Percentiles rank a stretch among this genome's conserved stretches.
phyloP scores from a whole-genome alignment of 1,140 invertebrate species.

The Pseudoatta argentina region DNA sequence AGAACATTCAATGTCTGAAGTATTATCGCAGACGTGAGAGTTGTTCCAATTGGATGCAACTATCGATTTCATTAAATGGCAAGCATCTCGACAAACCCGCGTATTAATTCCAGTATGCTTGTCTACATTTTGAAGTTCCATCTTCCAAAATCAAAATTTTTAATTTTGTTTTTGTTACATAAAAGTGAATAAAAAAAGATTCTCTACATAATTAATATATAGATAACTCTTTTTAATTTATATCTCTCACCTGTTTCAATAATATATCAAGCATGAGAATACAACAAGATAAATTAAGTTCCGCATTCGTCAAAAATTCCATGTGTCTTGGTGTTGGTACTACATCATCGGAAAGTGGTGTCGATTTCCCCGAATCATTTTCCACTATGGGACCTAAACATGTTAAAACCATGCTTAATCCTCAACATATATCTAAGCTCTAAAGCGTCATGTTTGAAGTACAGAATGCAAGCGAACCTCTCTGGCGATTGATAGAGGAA shows the following conservation, averaged over 20 bases:
- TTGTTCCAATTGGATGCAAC: constrained; percentile 92
- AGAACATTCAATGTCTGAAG: constrained; percentile 91
- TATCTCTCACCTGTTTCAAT: constrained; percentile 93
- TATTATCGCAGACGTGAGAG: constrained; percentile 89
- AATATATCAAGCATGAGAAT: constrained; percentile 98
- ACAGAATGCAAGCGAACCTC: too few species aligned
- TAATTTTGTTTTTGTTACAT: background rate
- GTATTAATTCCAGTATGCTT: constrained; percentile 93
- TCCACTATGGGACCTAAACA: constrained; percentile 88
- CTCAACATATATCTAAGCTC: too few species aligned
- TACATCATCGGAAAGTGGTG: constrained; percentile 91
- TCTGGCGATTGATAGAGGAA: too few species aligned
- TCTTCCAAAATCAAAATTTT: constrained; percentile 85
- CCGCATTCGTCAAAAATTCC: constrained; percentile 89
- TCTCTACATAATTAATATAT: background rate
- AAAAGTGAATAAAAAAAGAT: background rate
- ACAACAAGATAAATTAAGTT: constrained; percentile 95
- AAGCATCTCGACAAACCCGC: constrained; percentile 91
- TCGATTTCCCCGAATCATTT: constrained; percentile 90
- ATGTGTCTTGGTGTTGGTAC: constrained; percentile 87
- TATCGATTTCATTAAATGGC: constrained; percentile 94
- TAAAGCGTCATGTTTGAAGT: too few species aligned
- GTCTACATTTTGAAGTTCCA: constrained; percentile 97
- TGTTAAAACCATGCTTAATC: background rate
- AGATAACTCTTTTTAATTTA: background rate